phyloP scores from a whole-genome alignment of 1,140 invertebrate species.

The Lutraria rhynchaena region DNA sequence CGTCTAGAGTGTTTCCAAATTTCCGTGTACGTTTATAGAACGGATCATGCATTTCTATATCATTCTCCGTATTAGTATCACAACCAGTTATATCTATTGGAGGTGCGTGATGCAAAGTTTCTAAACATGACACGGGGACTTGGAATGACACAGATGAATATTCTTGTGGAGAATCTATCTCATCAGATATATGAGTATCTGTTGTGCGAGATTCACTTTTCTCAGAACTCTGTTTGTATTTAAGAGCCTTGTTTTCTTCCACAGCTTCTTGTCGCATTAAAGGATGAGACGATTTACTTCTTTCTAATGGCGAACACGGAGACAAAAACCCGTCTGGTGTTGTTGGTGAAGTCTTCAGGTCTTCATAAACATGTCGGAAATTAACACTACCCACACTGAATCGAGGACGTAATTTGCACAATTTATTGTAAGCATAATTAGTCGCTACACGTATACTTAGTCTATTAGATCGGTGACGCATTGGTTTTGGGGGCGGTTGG shows the following conservation, averaged over 20 bases:
- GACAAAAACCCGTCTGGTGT: slow-evolving; percentile 22
- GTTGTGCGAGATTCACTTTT: slow-evolving; percentile 41
- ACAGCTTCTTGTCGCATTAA: slow-evolving; percentile 41
- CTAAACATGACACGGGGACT: not conserved
- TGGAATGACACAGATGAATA: not conserved
- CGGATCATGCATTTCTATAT: not conserved
- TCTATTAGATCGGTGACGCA: slow-evolving; percentile 26
- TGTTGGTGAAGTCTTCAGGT: slow-evolving; percentile 25
- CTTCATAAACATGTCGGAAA: slow-evolving; percentile 28
- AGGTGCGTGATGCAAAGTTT: not conserved
- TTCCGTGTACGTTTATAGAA: not conserved
- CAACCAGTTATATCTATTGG: not conserved
- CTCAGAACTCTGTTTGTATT: slow-evolving; percentile 26
- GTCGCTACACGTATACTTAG: slow-evolving; percentile 46
- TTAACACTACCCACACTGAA: slow-evolving; percentile 38
- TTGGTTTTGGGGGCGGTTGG: not conserved
- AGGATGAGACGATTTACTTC: slow-evolving; percentile 42
- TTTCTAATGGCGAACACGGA: not conserved
- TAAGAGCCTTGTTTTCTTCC: not conserved
- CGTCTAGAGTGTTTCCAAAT: slow-evolving; percentile 7
- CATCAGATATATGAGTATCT: slow-evolving; percentile 39
- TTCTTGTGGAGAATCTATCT: not conserved
- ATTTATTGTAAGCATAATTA: slow-evolving; percentile 43
- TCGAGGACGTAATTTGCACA: slow-evolving; percentile 54
- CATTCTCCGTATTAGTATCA: not conserved